Percentiles rank a stretch among this genome's conserved stretches.
Conservation (phyloP, 2,888 invertebrate species). For the Spialia ferax region DNA sequence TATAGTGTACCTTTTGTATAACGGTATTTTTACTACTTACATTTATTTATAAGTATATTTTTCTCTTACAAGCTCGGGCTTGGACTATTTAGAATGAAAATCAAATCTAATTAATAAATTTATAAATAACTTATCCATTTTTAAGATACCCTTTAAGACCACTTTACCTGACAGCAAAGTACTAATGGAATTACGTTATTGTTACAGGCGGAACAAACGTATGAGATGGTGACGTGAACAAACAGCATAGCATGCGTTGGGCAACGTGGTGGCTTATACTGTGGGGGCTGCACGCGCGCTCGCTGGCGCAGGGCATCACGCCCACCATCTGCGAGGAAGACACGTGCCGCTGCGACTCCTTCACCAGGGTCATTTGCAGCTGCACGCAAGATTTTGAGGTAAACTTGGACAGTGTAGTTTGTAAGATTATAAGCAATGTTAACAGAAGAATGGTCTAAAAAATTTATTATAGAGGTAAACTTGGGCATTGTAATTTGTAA, state of each 20-base stretch:
- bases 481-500: too few relatives aligned
- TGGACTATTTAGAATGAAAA: too few relatives aligned
- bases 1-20: too few relatives aligned
- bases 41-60: too few relatives aligned
- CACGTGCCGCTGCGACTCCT: constrained; percentile 85
- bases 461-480: too few relatives aligned
- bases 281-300: constrained; percentile 61
- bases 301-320: constrained; percentile 60
- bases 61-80: too few relatives aligned
- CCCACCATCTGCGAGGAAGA: constrained; percentile 83
- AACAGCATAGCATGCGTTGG: constrained; percentile 66
- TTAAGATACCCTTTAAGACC: background rate
- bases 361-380: constrained; percentile 85
- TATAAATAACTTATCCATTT: too few relatives aligned
- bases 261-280: constrained; percentile 68
- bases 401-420: constrained; percentile 32
- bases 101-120: too few relatives aligned
- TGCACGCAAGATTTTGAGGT: constrained; percentile 82
- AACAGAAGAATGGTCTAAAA: too few relatives aligned
- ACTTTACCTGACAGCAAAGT: background rate
- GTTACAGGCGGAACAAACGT: constrained; percentile 48
- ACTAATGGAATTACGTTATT: background rate
- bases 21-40: too few relatives aligned
- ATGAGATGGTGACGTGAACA: constrained; percentile 78
- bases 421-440: too few relatives aligned